A percentile compares a stretch with the other conserved stretches of the same genome.
Conservation (phyloP, 2,888 invertebrate species). For the Autographa pulchrina region DNA sequence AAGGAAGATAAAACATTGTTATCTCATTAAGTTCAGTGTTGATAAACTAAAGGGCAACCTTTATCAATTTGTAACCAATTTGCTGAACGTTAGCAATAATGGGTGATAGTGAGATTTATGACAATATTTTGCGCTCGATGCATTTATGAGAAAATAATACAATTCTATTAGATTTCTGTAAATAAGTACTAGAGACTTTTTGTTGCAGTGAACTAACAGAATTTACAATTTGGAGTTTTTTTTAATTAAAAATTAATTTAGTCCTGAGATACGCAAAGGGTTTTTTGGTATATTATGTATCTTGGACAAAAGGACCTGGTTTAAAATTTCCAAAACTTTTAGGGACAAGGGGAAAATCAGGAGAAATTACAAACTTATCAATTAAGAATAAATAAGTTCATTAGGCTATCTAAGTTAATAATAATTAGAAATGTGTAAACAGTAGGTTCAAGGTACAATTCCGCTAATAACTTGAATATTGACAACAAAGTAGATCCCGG, state of each 20-base stretch:
- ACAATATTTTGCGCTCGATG: background rate
- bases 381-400: slow-evolving; percentile 23
- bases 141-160: too few species aligned
- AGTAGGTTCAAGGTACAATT: slow-evolving; percentile 50
- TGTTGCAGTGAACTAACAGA: too few species aligned
- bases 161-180: too few species aligned
- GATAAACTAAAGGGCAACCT: slow-evolving; percentile 26
- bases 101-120: background rate
- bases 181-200: too few species aligned
- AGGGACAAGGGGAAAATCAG: slow-evolving; percentile 3
- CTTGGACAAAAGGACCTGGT: too few species aligned
- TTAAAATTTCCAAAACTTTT: background rate
- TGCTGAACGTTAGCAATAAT: background rate
- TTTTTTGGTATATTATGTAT: too few species aligned
- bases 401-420: slow-evolving; percentile 39
- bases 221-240: too few species aligned
- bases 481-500: slow-evolving; percentile 61
- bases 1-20: background rate
- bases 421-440: slow-evolving; percentile 48
- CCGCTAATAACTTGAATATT: slow-evolving; percentile 35
- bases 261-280: too few species aligned
- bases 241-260: too few species aligned
- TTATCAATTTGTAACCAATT: slow-evolving; percentile 6
- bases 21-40: background rate
- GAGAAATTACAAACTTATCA: background rate